These are phyloP conservation scores for Eupeodes latifasciatus DNA, from an alignment of 2,888 invertebrate species.

Conservation along the genomic window DNA sequence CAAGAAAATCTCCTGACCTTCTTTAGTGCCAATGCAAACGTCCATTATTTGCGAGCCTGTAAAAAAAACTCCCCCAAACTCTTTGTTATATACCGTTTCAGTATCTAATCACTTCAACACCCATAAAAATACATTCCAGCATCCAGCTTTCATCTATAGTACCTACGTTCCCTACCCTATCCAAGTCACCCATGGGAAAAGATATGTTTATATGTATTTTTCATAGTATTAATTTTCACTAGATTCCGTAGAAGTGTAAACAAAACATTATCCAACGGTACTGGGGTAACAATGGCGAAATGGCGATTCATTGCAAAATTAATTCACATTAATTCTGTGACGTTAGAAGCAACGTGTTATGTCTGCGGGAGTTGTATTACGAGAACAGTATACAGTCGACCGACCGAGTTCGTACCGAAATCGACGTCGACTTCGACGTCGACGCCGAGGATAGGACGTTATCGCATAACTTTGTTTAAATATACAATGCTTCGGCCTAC, in stretches of 20 bases:
- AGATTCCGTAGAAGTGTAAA: constrained; percentile 43
- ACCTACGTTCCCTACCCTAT: too few species aligned
- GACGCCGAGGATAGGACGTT: constrained; percentile 25
- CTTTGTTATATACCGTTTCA: constrained; percentile 29
- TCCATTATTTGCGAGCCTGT: constrained; percentile 23
- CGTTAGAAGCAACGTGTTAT: constrained; percentile 36
- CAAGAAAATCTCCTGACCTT: constrained; percentile 2
- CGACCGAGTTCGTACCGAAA: too few species aligned
- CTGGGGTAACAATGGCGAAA: constrained; percentile 17
- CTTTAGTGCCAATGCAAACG: neutral
- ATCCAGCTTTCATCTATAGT: neutral
- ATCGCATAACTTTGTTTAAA: constrained; percentile 52
- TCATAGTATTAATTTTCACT: constrained; percentile 51
- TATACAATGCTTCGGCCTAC: constrained; percentile 41
- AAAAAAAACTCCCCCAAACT: constrained; percentile 10
- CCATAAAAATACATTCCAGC: constrained; percentile 36
- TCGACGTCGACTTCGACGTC: too few species aligned
- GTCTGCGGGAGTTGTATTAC: constrained; percentile 62
- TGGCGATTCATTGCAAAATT: constrained; percentile 56
- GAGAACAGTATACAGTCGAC: too few species aligned
- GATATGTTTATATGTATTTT: constrained; percentile 42
- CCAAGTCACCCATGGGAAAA: neutral
- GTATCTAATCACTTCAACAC: constrained; percentile 50
- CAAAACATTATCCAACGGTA: constrained; percentile 43
- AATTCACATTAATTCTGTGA: constrained; percentile 62